phyloP scores from a whole-genome alignment of 2,113 vertebrate genomes.

The Notechis scutatus region DNA sequence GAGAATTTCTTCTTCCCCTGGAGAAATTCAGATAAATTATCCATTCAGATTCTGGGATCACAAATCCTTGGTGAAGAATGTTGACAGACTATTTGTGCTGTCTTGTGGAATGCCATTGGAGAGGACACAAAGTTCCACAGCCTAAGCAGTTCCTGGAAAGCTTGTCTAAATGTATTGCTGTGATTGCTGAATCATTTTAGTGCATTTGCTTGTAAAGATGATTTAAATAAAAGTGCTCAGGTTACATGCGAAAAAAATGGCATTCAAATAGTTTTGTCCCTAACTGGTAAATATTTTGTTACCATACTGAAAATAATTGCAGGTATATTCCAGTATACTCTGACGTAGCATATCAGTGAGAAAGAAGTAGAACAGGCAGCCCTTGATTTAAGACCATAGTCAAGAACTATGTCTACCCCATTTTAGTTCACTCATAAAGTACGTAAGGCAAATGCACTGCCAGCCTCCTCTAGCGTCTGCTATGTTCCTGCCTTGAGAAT shows the following conservation, averaged over 20 bases:
- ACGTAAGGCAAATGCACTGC: too few species aligned
- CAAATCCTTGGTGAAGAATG: neutral
- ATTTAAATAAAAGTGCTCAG: neutral
- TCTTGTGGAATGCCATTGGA: neutral
- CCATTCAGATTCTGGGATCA: neutral
- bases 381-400: too few species aligned
- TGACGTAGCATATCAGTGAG: neutral
- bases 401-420: too few species aligned
- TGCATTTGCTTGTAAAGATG: neutral
- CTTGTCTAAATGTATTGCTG: neutral
- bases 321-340: neutral
- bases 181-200: neutral
- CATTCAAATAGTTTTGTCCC: neutral
- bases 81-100: neutral
- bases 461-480: too few species aligned
- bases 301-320: neutral
- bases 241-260: neutral
- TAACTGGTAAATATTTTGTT: neutral
- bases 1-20: neutral
- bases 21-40: neutral
- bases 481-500: too few species aligned
- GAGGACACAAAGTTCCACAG: neutral
- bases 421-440: too few species aligned
- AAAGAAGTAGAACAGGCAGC: neutral
- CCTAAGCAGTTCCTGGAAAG: neutral